phyloP scores from a whole-genome alignment of 2,888 invertebrate species.

The Macropis europaea region DNA sequence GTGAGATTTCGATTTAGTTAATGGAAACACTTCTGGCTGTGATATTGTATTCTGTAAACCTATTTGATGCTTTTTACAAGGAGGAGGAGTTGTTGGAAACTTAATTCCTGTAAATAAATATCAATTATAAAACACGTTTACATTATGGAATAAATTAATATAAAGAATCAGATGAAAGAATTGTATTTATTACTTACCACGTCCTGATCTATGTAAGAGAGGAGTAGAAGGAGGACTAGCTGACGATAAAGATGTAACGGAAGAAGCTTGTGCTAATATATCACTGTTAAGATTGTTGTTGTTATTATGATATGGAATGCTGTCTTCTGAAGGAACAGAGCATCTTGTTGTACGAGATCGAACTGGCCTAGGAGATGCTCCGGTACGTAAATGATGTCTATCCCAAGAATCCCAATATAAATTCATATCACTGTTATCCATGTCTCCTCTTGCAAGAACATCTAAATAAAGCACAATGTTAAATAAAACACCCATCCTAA shows the following conservation, averaged over 20 bases:
- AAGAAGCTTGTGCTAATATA: conserved; percentile 79
- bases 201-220: conserved; percentile 65
- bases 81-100: conserved; percentile 91
- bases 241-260: conserved; percentile 81
- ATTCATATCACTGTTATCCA: conserved; percentile 83
- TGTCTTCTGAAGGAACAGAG: conserved; percentile 84
- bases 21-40: conserved; percentile 81
- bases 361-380: conserved; percentile 81
- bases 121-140: background rate
- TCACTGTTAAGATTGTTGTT: conserved; percentile 76
- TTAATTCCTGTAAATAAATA: conserved; percentile 81
- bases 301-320: conserved; percentile 79
- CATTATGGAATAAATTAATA: background rate
- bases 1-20: conserved; percentile 95
- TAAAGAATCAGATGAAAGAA: background rate
- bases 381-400: conserved; percentile 82
- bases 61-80: conserved; percentile 87
- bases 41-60: conserved; percentile 78
- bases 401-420: conserved; percentile 98
- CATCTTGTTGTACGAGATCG: conserved; percentile 81
- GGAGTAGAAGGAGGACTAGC: conserved; percentile 80
- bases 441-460: conserved; percentile 83
- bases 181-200: conserved; percentile 56
- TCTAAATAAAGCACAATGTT: conserved; percentile 78
- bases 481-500: background rate